Evolutionary conservation across 1,140 invertebrate species (phyloP).

Genomic region (Chrysopa pallens): DNA sequence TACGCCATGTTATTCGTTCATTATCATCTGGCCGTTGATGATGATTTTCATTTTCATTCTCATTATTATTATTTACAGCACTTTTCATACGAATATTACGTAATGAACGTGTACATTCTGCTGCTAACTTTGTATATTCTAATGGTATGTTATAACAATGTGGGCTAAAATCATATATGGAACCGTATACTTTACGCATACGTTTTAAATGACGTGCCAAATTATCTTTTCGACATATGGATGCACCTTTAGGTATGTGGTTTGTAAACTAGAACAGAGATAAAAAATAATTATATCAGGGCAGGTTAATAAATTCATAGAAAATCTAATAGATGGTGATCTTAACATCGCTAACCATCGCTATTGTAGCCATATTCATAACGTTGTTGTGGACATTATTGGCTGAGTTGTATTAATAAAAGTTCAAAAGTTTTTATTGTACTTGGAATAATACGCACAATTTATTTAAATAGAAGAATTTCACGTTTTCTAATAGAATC

Average conservation of each 20-base stretch:
- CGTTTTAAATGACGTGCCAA: slow-evolving; percentile 57
- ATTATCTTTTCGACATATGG: slow-evolving; percentile 66
- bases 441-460: too few relatives aligned
- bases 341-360: too few relatives aligned
- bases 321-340: too few relatives aligned
- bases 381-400: too few relatives aligned
- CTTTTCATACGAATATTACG: slow-evolving; percentile 9
- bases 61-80: not conserved
- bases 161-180: slow-evolving; percentile 69
- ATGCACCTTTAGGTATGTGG: slow-evolving; percentile 64
- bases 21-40: slow-evolving; percentile 18
- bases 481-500: too few relatives aligned
- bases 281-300: too few relatives aligned
- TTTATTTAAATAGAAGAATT: too few relatives aligned
- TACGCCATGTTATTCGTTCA: slow-evolving; percentile 11
- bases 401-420: too few relatives aligned
- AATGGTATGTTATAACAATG: slow-evolving; percentile 61
- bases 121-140: slow-evolving; percentile 67
- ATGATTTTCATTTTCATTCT: not conserved
- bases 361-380: too few relatives aligned
- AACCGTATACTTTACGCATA: slow-evolving; percentile 64
- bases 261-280: slow-evolving; percentile 68
- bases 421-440: too few relatives aligned
- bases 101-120: slow-evolving; percentile 41
- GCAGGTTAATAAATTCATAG: too few relatives aligned